Percentiles rank a stretch among this genome's conserved stretches.
Conservation (phyloP, 2,797 vertebrate species). For the Parambassis ranga region DNA sequence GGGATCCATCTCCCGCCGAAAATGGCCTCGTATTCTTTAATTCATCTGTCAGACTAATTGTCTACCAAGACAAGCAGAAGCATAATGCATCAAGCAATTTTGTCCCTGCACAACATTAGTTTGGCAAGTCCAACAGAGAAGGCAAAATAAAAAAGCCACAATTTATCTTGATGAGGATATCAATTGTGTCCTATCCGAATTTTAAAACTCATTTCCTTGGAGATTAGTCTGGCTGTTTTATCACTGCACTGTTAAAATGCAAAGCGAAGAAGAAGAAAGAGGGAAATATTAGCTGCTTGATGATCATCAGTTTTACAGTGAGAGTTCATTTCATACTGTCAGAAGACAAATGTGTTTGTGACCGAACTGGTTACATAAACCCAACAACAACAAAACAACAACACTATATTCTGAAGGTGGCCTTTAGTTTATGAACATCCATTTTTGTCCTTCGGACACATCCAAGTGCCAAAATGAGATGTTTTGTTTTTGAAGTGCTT, state of each 20-base stretch:
- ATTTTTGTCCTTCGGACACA: conserved; percentile 23
- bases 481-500: conserved; percentile 54
- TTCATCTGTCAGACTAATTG: conserved; percentile 74
- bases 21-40: conserved; percentile 72
- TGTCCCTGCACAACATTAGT: conserved; percentile 53
- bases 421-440: conserved; percentile 31
- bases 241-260: conserved; percentile 28
- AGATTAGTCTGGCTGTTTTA: conserved; percentile 51
- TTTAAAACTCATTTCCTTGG: conserved; percentile 53
- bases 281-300: conserved; percentile 8
- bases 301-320: conserved; percentile 31
- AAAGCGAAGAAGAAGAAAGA: conserved; percentile 3
- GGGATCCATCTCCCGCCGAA: conserved; percentile 64
- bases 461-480: conserved; percentile 43
- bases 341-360: conserved; percentile 24
- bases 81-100: conserved; percentile 65
- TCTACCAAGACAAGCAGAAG: conserved; percentile 62
- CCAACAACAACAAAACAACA: neutral
- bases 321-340: conserved; percentile 17
- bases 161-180: conserved; percentile 56
- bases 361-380: conserved; percentile 10
- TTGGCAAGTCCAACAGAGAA: conserved; percentile 61
- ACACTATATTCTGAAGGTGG: conserved; percentile 39
- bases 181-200: conserved; percentile 48
- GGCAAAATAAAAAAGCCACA: conserved; percentile 55